Base-by-base conservation (phyloP, 2,888 invertebrate species). In the Congeria kusceri region DNA sequence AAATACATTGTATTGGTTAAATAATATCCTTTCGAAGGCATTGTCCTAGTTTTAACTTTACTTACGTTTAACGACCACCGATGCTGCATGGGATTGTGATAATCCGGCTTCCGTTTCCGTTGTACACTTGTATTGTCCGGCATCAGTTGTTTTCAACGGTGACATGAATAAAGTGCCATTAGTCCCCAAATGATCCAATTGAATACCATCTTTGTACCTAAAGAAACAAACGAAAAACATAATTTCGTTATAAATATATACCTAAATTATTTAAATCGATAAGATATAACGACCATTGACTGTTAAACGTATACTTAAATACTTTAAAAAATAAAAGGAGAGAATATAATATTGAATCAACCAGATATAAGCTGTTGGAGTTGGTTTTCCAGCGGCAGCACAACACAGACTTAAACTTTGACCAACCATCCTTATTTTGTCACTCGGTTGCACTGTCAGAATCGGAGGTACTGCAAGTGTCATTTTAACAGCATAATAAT, bases 201-300 rank as follows among this genome's bases (percentile, higher is more conserved):
- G 65, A 18, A 66, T 73, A 0, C 61, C 72, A 53, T 73, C 27
- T 66, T 73, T 73, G 25, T 47, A 66, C 72, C 72, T 73, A 27
- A 5, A 58, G 4, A 13, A 58, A 32, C 9, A 32, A 32, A 32
- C 32, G 9, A 32, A 32, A 32, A 32, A 9, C 5, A 32, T 32
- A 7, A 7, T 32, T 32, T 32, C 9, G 4, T 32, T 32, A 4
- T 32, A 9, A 32, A 9, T 32, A 32, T 9, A 32, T 32, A 32
- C 9, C 4, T 32, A 32, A 32, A 32, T n/a, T 32, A 32, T 32
- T 32, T 32, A 7, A 7, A 32, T 32, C 4, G 9, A 32, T 32
- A 32, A 32, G 32, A 32, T 32, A 32, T 32, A 4, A 9, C 32
- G 9, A 32, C 32, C 32, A 32, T 9, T 32, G 5, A 32, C 4